Evolutionary conservation across 2,797 vertebrate species (phyloP), one percentile per base, ranked within the genome.

Genomic region (Chromobotia macracanthus): DNA sequence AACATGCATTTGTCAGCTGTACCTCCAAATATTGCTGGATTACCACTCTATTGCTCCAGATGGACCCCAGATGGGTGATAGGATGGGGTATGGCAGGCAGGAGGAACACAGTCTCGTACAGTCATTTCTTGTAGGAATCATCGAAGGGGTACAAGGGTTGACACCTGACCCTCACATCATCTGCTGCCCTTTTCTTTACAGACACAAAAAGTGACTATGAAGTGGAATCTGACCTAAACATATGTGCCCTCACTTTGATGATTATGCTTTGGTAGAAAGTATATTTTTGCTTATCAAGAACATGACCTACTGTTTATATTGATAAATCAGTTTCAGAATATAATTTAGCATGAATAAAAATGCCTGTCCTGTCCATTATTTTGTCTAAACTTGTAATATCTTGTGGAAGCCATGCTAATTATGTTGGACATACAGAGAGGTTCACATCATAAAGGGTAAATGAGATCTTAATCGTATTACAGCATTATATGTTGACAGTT

Each of bases 121-220:
- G 70, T 79, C 65, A 78, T 66, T 44, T 73, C 50, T 72, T 79
- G 68, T 76, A 72, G 81, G 50, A 78, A 51, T 77, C 21, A 58
- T 70, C 72, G 5, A 6, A 31, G 55, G 72, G 58, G 80, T 50
- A 81, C 79, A 55, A 41, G 21, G 53, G 46, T 75, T 50, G 78
- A 60, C 84, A 72, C 65, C 58, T 81, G 79, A 80, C 84, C 84
- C 78, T 72, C 64, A 74, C 28, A 81, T 72, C 74, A 67, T 69
- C 71, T 74, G 41, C 16, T 69, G 73, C 41, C 65, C 55, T 78
- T 60, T 73, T 72, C 58, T 28, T 41, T 23, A 35, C 48, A 41
- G 48, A 60, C n/a, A 50, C 35, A 77, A 46, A 55, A 53, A 63
- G 41, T 56, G 41, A 76, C 44, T 58, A 70, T 69, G 15, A 53